Conservation (phyloP, 2,113 vertebrate genomes). For the Tetrao urogallus region DNA sequence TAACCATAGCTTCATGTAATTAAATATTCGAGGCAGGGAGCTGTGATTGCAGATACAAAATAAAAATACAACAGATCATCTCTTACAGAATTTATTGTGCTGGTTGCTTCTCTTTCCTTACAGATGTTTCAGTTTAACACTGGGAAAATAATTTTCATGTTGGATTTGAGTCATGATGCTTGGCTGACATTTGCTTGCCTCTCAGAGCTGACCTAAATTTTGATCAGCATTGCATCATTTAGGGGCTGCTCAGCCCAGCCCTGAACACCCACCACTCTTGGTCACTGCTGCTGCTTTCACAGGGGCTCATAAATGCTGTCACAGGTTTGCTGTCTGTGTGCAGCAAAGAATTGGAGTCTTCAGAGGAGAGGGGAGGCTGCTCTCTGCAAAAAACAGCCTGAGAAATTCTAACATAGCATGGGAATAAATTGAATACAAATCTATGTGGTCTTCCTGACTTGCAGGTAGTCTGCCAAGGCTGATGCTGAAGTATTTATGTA, state of each 20-base stretch:
- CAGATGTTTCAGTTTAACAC: constrained; percentile 78
- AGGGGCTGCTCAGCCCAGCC: background rate
- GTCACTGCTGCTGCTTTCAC: background rate
- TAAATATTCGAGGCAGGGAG: background rate
- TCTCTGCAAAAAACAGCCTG: background rate
- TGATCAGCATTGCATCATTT: background rate
- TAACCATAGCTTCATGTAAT: background rate
- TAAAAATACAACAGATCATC: background rate
- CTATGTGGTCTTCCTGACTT: background rate
- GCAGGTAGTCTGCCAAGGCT: background rate
- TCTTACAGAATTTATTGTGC: background rate
- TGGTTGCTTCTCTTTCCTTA: background rate
- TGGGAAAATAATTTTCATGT: constrained; percentile 64
- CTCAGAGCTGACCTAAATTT: constrained; percentile 48
- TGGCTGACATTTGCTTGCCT: constrained; percentile 72
- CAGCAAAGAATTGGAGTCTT: background rate
- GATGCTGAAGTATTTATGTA: background rate
- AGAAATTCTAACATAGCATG: fast-evolving
- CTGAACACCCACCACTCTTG: background rate
- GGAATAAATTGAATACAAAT: background rate
- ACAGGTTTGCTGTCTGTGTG: background rate
- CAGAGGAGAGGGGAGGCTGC: background rate
- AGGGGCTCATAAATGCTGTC: background rate
- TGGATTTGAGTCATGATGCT: constrained; percentile 68
- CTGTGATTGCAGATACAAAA: background rate